Evolutionary conservation across 2,888 invertebrate species (phyloP).

Genomic region (Dromius quadrimaculatus): DNA sequence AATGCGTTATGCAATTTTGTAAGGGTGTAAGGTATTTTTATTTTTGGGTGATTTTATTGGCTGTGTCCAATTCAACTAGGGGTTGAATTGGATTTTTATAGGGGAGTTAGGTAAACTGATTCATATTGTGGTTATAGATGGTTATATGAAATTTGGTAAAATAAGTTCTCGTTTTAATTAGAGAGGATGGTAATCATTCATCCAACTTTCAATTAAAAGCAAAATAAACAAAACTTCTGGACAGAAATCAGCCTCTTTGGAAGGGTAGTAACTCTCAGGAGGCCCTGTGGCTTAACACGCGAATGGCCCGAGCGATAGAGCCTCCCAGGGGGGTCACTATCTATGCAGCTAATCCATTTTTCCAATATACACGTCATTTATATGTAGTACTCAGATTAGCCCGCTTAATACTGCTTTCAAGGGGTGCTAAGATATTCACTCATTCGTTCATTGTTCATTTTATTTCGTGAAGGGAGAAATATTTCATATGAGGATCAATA

Average conservation of each 20-base stretch:
- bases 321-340: slow-evolving; percentile 63
- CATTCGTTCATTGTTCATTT: slow-evolving; percentile 20
- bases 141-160: neutral
- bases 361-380: slow-evolving; percentile 66
- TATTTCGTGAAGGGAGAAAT: neutral
- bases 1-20: slow-evolving; percentile 20
- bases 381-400: slow-evolving; percentile 60
- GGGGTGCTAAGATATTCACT: slow-evolving; percentile 8
- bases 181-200: too few species aligned
- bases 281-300: slow-evolving; percentile 59
- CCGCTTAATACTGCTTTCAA: slow-evolving; percentile 41
- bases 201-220: too few species aligned
- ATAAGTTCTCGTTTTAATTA: neutral
- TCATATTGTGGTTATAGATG: slow-evolving; percentile 9
- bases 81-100: slow-evolving; percentile 13
- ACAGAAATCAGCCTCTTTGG: too few species aligned
- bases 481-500: too few species aligned
- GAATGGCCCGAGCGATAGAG: slow-evolving; percentile 65
- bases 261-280: too few species aligned
- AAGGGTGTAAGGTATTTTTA: slow-evolving; percentile 30
- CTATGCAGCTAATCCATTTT: slow-evolving; percentile 65
- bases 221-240: too few species aligned
- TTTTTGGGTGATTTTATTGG: slow-evolving; percentile 28
- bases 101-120: slow-evolving; percentile 12
- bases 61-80: slow-evolving; percentile 24